These are phyloP conservation scores for Rhynchonema sp. DNA, from an alignment of 2,888 invertebrate species.

Conservation along the genomic window DNA sequence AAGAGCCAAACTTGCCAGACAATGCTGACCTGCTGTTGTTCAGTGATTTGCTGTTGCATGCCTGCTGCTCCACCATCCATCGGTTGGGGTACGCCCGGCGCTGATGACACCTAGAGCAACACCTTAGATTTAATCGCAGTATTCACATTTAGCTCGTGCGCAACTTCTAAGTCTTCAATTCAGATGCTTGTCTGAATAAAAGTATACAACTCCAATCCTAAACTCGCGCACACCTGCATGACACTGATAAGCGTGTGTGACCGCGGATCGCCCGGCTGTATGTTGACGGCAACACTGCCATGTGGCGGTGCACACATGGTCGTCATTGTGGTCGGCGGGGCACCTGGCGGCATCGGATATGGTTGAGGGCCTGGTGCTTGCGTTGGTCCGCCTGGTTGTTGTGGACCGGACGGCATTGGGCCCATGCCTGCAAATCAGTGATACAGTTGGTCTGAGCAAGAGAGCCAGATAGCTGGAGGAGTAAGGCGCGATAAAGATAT, in stretches of 20 bases:
- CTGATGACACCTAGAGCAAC: no score
- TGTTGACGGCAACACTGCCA: constrained; percentile 15
- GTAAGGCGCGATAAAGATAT: no score
- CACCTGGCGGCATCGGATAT: not conserved
- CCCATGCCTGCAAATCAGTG: not conserved
- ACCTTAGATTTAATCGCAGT: no score
- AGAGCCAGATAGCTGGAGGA: no score
- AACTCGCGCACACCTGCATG: no score
- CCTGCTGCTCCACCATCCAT: not conserved
- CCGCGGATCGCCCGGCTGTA: constrained; percentile 17
- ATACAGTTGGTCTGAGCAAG: not conserved
- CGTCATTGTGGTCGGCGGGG: not conserved
- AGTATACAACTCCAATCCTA: no score
- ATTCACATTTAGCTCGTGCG: no score
- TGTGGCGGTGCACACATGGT: no score
- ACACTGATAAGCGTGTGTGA: constrained; percentile 21
- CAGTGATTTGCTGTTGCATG: not conserved
- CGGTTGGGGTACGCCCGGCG: no score
- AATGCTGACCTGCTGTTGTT: not conserved
- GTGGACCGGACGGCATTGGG: not conserved
- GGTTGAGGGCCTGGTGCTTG: not conserved
- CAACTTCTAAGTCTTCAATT: no score
- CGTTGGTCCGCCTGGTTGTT: not conserved
- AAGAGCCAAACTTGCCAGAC: no score
- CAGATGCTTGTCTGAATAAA: no score